Conservation (phyloP, 2,888 invertebrate species). For the Julus scanicus region DNA sequence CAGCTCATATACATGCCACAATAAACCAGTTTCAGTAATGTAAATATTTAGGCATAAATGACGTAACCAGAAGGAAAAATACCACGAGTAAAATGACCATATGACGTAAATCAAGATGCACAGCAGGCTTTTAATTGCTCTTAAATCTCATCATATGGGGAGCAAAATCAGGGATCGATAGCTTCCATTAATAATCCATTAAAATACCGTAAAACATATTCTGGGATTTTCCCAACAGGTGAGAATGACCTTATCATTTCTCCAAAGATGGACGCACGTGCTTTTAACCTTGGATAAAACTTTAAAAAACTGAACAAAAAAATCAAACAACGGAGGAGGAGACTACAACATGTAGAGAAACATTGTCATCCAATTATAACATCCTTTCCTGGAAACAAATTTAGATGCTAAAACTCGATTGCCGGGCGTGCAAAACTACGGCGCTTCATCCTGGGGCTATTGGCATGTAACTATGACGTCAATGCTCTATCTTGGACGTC, state of each 20-base stretch:
- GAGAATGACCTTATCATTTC: constrained; percentile 5
- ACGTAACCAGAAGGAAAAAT: too few relatives aligned
- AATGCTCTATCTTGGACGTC: not conserved
- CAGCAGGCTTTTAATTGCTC: too few relatives aligned
- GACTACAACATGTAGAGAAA: not conserved
- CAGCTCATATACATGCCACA: too few relatives aligned
- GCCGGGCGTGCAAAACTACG: not conserved
- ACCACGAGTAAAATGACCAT: not conserved
- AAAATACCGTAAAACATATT: not conserved
- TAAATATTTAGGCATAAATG: too few relatives aligned
- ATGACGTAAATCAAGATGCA: not conserved
- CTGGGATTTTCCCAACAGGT: not conserved
- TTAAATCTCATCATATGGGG: too few relatives aligned
- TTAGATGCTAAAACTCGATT: not conserved
- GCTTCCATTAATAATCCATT: not conserved
- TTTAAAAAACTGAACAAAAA: not conserved
- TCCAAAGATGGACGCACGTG: not conserved
- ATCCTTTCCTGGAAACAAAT: constrained; percentile 24
- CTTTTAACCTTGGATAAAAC: not conserved
- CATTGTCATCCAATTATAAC: not conserved
- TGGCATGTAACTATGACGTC: not conserved
- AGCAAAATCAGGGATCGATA: too few relatives aligned
- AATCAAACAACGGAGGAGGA: not conserved
- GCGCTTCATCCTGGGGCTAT: not conserved
- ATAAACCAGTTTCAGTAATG: too few relatives aligned